Base-by-base conservation (phyloP, 1,140 invertebrate species). In the Cepaea nemoralis region DNA sequence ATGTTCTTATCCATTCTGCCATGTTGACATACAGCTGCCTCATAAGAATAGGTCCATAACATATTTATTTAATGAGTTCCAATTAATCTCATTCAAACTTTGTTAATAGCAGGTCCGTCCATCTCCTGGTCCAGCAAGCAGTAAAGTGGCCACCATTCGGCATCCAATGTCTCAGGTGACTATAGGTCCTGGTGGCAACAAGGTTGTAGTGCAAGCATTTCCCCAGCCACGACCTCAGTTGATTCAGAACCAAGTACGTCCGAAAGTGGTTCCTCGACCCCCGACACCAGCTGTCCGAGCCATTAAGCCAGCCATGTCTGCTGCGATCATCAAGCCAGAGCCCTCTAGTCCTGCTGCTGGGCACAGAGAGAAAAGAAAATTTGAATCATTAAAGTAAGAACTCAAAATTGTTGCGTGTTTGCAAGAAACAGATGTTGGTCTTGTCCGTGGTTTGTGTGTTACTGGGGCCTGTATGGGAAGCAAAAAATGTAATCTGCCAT, bases 331-430 rank as follows among this genome's bases (percentile, higher is more conserved):
- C 67, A 63, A 35, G 33, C 42, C 71, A 63, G 55, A 66, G 35
- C 40, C 42, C 42, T 35, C 69, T 40, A 78, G 81, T 78, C 71
- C 50, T 40, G 79, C 69, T 55, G 63, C 83, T 81, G 81, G 84
- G 33, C 87, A 88, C 81, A 88, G 86, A 75, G 88, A 89, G 63
- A 90, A 89, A 77, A 84, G 88, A 42, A 89, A 90, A 85, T 90
- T 86, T 86, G 90, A 91, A 80, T 86, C 89, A 70, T 82, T 90
- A 45, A 91, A 90, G 90, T 91, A 82, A 87, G 90, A 10, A 77
- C 37, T 67, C 33, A 81, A 48, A 45, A 12, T 67, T 67, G 33
- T 14, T 12, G 63, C 33, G 10, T 12, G n/a, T 10, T 33, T 27
- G 63, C n/a, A n/a, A n/a, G n/a, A n/a, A n/a, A n/a, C n/a, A n/a